A percentile compares a stretch with the other conserved stretches of the same genome.
These are phyloP conservation scores for Emys orbicularis DNA, from an alignment of 2,797 vertebrate species.

Conservation along the genomic window DNA sequence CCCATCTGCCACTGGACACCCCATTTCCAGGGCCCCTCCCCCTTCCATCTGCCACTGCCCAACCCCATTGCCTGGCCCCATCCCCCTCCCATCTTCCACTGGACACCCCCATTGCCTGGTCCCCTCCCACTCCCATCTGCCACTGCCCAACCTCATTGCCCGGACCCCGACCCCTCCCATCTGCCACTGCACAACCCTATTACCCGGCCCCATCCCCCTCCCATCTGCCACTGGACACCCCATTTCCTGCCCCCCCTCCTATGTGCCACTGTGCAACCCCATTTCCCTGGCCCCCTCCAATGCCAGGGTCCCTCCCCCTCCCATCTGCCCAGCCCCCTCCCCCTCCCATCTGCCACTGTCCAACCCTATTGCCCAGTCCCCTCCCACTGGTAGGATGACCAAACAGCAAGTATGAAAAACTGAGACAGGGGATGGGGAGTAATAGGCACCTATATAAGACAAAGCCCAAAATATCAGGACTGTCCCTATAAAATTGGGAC, in stretches of 20 bases:
- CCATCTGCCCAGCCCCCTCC: background rate
- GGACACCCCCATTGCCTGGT: no score
- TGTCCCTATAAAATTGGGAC: no score
- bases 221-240: no score
- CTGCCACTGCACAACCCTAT: background rate
- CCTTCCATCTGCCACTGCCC: background rate
- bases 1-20: background rate
- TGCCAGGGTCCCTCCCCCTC: background rate
- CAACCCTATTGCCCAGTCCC: background rate
- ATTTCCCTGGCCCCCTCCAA: no score
- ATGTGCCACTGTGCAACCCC: no score
- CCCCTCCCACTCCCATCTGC: background rate
- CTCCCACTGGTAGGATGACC: background rate
- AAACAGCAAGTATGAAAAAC: no score
- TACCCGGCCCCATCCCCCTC: background rate
- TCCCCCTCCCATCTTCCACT: background rate
- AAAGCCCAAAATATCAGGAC: no score
- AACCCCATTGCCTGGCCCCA: no score
- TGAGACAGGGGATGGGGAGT: no score
- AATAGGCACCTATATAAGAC: no score
- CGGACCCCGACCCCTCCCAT: fast-evolving
- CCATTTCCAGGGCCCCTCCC: no score
- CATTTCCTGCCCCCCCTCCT: background rate
- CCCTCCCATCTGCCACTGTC: background rate
- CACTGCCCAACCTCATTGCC: background rate